A percentile compares a stretch with the other conserved stretches of the same genome.
phyloP scores from a whole-genome alignment of 1,140 invertebrate genomes.

The Aphis gossypii region DNA sequence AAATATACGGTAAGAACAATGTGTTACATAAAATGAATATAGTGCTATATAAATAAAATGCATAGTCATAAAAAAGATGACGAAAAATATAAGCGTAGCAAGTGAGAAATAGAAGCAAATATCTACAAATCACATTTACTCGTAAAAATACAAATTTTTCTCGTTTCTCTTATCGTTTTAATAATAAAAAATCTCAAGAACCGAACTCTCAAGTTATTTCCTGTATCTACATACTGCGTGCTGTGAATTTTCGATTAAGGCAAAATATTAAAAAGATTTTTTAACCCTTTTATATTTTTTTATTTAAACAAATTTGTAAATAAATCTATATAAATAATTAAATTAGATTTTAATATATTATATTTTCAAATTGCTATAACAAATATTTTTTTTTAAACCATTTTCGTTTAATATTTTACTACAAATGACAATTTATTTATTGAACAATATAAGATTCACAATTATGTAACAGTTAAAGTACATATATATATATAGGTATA shows the following conservation, averaged over 20 bases:
- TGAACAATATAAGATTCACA: no score
- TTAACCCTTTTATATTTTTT: background rate
- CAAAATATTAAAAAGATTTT: background rate
- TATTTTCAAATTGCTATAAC: background rate
- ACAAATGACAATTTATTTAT: no score
- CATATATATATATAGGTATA: no score
- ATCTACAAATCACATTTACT: conserved; percentile 3
- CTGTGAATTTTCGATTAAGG: background rate
- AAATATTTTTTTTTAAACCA: background rate
- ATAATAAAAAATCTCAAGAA: background rate
- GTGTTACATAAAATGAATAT: background rate
- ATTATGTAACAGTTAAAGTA: no score
- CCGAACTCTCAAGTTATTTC: background rate
- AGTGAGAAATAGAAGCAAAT: background rate
- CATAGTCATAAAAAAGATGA: background rate
- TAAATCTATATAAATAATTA: background rate
- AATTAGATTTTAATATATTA: background rate
- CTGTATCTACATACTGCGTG: background rate
- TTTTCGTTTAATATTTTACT: background rate
- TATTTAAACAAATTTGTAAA: background rate
- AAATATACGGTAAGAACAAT: background rate
- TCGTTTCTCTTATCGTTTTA: background rate
- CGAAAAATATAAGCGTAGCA: background rate
- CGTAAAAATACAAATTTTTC: background rate
- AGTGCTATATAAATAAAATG: background rate